A percentile compares a stretch with the other conserved stretches of the same genome.
phyloP scores from a whole-genome alignment of 2,113 vertebrate genomes.

The Pagrus major region DNA sequence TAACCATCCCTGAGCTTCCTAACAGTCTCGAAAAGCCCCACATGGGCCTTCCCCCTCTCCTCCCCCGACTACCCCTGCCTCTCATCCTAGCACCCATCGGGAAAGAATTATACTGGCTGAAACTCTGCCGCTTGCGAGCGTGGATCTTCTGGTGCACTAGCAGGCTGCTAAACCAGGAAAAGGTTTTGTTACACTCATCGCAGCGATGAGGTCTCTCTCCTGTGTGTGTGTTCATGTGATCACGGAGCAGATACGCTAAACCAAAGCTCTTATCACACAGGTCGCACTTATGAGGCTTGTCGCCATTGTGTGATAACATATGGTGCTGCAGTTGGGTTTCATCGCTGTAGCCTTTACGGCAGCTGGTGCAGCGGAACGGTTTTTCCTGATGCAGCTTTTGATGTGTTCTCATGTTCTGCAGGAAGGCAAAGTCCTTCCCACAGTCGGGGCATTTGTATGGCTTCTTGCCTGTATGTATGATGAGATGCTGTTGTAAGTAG shows the following conservation, averaged over 20 bases:
- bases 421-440: conserved; percentile 86
- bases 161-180: conserved; percentile 87
- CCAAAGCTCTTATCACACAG: conserved; percentile 85
- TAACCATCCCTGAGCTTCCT: conserved; percentile 45
- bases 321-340: conserved; percentile 83
- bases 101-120: conserved; percentile 54
- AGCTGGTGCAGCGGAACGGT: conserved; percentile 85
- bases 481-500: conserved; percentile 86
- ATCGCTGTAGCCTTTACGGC: conserved; percentile 86
- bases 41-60: conserved; percentile 60
- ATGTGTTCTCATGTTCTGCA: conserved; percentile 87
- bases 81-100: conserved; percentile 60
- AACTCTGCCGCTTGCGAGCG: conserved; percentile 76
- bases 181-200: conserved; percentile 84
- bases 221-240: conserved; percentile 87
- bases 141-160: conserved; percentile 86
- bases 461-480: conserved; percentile 86
- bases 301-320: conserved; percentile 84
- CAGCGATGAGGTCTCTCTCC: conserved; percentile 86
- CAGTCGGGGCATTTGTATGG: conserved; percentile 86
- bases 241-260: conserved; percentile 84
- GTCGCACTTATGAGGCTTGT: conserved; percentile 85
- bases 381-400: conserved; percentile 86
- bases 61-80: conserved; percentile 59
- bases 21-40: conserved; percentile 64